phyloP scores from a whole-genome alignment of 37 sponge, comb jelly and placozoan genomes.

The Dysidea cf. avara region DNA sequence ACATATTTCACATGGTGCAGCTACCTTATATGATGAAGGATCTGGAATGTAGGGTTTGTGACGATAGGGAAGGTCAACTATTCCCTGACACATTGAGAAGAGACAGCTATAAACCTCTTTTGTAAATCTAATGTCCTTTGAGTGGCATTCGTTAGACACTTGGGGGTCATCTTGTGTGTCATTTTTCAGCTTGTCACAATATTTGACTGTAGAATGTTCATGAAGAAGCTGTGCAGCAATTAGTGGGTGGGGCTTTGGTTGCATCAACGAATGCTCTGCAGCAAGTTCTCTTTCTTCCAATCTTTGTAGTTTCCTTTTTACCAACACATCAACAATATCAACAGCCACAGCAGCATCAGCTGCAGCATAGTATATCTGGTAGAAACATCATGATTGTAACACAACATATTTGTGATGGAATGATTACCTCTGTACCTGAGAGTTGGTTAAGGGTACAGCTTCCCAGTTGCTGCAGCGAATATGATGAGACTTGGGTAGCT shows the following conservation, averaged over 20 bases:
- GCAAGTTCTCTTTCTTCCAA: neutral
- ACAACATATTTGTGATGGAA: neutral
- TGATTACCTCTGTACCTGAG: slow-evolving; percentile 24
- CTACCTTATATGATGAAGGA: too few relatives aligned
- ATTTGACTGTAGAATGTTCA: neutral
- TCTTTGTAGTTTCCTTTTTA: slow-evolving; percentile 2
- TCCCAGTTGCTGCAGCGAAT: slow-evolving; percentile 63
- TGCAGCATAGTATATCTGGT: slow-evolving; percentile 21
- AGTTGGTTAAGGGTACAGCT: slow-evolving; percentile 15
- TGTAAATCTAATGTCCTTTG: too few relatives aligned
- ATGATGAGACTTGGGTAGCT: slow-evolving; percentile 31
- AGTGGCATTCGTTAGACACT: too few relatives aligned
- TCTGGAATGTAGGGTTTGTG: too few relatives aligned
- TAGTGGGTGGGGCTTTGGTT: neutral
- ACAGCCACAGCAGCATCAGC: slow-evolving; percentile 15
- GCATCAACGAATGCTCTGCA: neutral
- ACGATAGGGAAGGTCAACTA: slow-evolving; percentile 33
- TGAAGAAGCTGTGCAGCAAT: neutral
- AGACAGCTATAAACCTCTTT: slow-evolving; percentile 1
- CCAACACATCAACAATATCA: slow-evolving; percentile 16
- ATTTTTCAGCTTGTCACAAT: neutral
- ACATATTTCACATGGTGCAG: too few relatives aligned
- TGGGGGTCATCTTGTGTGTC: neutral
- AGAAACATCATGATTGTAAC: neutral
- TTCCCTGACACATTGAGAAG: slow-evolving; percentile 39